Evolutionary conservation across 1,140 invertebrate genomes (phyloP), one percentile per base, ranked within the genome.

Genomic region (Battus philenor): DNA sequence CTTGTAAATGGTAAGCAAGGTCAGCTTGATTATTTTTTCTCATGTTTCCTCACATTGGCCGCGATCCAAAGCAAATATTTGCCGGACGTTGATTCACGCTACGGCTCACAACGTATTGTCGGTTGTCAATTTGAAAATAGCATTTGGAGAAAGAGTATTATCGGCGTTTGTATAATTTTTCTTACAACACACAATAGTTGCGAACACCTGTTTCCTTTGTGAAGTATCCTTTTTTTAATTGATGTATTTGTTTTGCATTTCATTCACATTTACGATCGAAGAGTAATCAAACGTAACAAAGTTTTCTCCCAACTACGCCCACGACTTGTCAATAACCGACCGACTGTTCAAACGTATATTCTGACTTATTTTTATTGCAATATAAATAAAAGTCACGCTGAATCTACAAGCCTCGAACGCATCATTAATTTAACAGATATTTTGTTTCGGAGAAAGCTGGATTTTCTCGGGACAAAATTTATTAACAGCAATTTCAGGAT

Each of bases 51-150:
- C 38, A 22, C 10, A 24, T 48, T 71, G 68, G 68, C 62, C 33
- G 4, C 2, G 8, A 27, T 66, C 65, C 68, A 71, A 59, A 52
- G 22, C 47, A 50, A 65, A 68, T 60, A 55, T 50, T 52, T 41
- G 32, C 29, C 57, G 48, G 58, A 54, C 64, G 54, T 62, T 62
- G 58, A 65, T 65, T 61, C 55, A 63, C 56, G 41, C 38, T 43
- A 27, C 22, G 39, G 11, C 16, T 39, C 26, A 52, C 29, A 44
- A 39, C 44, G 44, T 46, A 60, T 56, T 60, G 59, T 51, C 47
- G 46, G 47, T 49, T 50, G 54, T 58, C 59, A 57, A 53, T 56
- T 36, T 53, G 39, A 52, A 62, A 66, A 66, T 66, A 61, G 47
- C 47, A 50, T 41, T 60, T 29, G 27, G 45, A 46, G 39, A 47